Conservation (phyloP, 2,797 vertebrate species). For the Acestrorhynchus altus region DNA sequence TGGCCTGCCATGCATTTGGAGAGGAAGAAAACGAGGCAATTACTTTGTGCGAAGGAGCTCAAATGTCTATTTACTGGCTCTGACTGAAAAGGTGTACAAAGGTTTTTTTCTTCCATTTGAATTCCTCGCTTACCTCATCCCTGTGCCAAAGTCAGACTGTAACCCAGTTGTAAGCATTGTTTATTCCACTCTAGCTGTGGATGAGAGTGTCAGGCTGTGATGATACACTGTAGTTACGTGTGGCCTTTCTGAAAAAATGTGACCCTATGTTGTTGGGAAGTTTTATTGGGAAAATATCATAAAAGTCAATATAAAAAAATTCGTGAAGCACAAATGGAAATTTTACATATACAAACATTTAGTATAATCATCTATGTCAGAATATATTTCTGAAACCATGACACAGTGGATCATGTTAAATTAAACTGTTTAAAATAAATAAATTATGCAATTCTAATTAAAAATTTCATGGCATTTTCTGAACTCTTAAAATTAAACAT, state of each 20-base stretch:
- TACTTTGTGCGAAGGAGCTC: conserved; percentile 72
- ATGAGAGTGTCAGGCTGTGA: conserved; percentile 9
- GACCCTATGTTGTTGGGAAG: conserved; percentile 1
- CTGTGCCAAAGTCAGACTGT: conserved; percentile 48
- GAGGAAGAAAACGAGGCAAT: conserved; percentile 59
- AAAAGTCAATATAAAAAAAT: background rate
- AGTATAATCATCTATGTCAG: background rate
- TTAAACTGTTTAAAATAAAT: conserved; percentile 59
- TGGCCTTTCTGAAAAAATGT: background rate
- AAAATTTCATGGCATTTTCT: background rate
- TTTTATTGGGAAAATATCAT: conserved; percentile 33
- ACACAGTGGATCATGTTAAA: conserved; percentile 10
- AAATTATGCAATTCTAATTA: conserved; percentile 55
- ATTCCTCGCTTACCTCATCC: conserved; percentile 62
- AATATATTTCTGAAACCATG: conserved; percentile 2
- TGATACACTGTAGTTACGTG: background rate
- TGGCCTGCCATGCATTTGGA: conserved; percentile 22
- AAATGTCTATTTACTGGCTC: conserved; percentile 52
- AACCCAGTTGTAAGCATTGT: conserved; percentile 26
- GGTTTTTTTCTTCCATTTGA: conserved; percentile 57
- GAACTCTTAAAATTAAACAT: too few species aligned
- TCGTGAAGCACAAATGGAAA: background rate
- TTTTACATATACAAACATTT: conserved; percentile 24
- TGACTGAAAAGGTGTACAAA: conserved; percentile 60
- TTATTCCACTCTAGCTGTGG: conserved; percentile 22